Evolutionary conservation across 1,140 invertebrate species (phyloP).

Genomic region (Drosophila sp.): DNA sequence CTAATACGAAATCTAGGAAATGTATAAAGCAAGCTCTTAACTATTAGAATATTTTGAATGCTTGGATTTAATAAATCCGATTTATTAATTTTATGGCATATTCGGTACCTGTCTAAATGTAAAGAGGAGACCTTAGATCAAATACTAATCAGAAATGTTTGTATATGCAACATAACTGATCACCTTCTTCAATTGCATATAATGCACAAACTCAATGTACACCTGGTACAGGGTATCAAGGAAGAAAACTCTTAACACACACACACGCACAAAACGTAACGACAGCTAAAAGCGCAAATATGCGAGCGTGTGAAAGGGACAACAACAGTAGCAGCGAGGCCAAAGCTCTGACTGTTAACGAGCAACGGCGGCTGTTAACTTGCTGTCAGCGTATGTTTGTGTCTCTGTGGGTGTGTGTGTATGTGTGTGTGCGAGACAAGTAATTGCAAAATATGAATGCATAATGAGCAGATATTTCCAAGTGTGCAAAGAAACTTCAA

Average conservation of each 20-base stretch:
- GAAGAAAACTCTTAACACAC: slow-evolving; percentile 4
- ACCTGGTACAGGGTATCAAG: neutral
- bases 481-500: slow-evolving; percentile 74
- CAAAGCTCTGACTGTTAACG: slow-evolving; percentile 49
- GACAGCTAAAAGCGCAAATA: slow-evolving; percentile 68
- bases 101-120: too few species aligned
- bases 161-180: too few species aligned
- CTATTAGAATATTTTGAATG: too few species aligned
- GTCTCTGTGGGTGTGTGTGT: slow-evolving; percentile 23
- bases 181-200: too few species aligned
- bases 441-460: slow-evolving; percentile 82
- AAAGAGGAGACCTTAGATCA: too few species aligned
- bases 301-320: slow-evolving; percentile 37
- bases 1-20: too few species aligned
- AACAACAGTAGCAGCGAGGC: slow-evolving; percentile 29
- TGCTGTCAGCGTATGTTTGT: slow-evolving; percentile 45
- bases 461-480: slow-evolving; percentile 81
- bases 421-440: slow-evolving; percentile 55
- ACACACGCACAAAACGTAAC: slow-evolving; percentile 11
- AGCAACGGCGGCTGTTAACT: slow-evolving; percentile 71
- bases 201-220: too few species aligned
- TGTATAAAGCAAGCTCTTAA: too few species aligned
- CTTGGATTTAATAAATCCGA: too few species aligned
- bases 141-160: too few species aligned
- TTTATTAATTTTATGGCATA: too few species aligned